Percentiles rank a stretch among this genome's conserved stretches.
Evolutionary conservation across 1,140 invertebrate species (phyloP).

Genomic region (Bombyx mori): DNA sequence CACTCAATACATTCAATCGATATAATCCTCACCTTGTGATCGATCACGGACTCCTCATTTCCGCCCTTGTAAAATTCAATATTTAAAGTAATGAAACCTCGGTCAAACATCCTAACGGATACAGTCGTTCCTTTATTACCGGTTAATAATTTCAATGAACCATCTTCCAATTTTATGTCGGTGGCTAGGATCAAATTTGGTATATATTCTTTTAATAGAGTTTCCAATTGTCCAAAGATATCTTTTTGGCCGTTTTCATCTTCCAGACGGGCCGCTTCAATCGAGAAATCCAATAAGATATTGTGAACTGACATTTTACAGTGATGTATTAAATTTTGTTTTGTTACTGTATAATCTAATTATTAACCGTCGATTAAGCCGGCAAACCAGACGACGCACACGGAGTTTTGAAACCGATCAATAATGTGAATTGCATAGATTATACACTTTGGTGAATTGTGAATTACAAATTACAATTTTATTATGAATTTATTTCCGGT

Average conservation of each 20-base stretch:
- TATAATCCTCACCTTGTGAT: conserved; percentile 77
- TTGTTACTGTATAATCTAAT: conserved; percentile 1
- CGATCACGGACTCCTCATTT: conserved; percentile 78
- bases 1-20: neutral
- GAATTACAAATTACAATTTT: neutral
- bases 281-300: conserved; percentile 84
- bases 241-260: conserved; percentile 77
- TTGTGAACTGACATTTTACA: conserved; percentile 84
- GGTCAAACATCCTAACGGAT: conserved; percentile 79
- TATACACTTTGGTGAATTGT: neutral
- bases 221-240: conserved; percentile 77
- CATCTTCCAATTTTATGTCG: conserved; percentile 75
- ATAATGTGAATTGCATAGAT: neutral
- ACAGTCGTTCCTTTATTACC: conserved; percentile 79
- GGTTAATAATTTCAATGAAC: conserved; percentile 77
- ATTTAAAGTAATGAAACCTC: conserved; percentile 83
- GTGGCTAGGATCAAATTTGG: conserved; percentile 76
- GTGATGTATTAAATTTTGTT: conserved; percentile 1
- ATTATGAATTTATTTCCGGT: neutral
- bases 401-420: no score
- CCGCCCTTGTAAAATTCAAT: conserved; percentile 86
- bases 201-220: conserved; percentile 78
- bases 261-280: conserved; percentile 77
- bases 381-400: neutral
- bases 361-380: neutral